Conservation (phyloP, 2,797 vertebrate species). For the Phoeniculus purpureus region DNA sequence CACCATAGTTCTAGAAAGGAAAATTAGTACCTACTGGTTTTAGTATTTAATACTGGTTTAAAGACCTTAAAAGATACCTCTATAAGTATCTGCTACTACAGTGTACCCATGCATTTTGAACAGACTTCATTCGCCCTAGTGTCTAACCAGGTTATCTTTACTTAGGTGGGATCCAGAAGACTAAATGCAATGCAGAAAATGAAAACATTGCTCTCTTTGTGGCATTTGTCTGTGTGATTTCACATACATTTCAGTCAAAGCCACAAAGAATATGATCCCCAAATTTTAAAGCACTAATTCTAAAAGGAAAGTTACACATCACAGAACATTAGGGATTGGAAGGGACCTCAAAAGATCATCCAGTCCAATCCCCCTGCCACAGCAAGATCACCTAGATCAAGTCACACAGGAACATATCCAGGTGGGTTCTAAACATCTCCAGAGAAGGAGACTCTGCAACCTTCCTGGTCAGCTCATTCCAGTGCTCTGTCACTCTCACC, state of each 20-base stretch:
- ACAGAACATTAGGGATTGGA: too few relatives aligned
- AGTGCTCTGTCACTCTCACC: too few relatives aligned
- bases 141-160: background rate
- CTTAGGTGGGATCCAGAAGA: background rate
- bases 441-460: too few relatives aligned
- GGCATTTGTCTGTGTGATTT: background rate
- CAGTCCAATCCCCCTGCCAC: too few relatives aligned
- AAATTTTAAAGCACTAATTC: background rate
- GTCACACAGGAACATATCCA: too few relatives aligned
- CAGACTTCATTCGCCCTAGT: background rate
- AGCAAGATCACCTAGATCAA: too few relatives aligned
- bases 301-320: background rate
- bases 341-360: too few relatives aligned
- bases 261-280: background rate
- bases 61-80: background rate
- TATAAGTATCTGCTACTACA: fast-evolving
- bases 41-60: background rate
- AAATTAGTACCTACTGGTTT: background rate
- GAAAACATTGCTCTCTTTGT: background rate
- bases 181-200: background rate
- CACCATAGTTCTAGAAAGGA: background rate
- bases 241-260: background rate
- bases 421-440: too few relatives aligned
- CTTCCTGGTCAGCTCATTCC: too few relatives aligned
- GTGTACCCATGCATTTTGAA: background rate